phyloP scores from a whole-genome alignment of 2,113 vertebrate species.

The Erinaceus europaeus region DNA sequence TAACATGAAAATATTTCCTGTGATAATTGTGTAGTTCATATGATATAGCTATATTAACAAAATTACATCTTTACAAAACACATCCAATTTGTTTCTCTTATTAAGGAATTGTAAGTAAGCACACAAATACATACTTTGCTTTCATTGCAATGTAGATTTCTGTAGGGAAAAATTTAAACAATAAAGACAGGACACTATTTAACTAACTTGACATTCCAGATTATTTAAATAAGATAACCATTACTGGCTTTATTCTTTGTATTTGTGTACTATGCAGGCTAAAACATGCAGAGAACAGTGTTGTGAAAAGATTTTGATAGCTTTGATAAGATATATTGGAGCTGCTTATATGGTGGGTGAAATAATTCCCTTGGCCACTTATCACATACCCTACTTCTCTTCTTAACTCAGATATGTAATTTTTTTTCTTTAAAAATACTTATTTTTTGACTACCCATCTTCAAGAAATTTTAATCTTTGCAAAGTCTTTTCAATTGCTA shows the following conservation, averaged over 20 bases:
- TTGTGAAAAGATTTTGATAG: background rate
- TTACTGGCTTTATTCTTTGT: background rate
- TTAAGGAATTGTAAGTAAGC: slow-evolving; percentile 37
- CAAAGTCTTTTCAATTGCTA: background rate
- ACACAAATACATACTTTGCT: background rate
- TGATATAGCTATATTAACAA: background rate
- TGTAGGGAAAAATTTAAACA: slow-evolving; percentile 25
- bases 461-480: slow-evolving; percentile 32
- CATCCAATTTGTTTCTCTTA: slow-evolving; percentile 43
- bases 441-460: background rate
- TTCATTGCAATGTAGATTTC: background rate
- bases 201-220: background rate
- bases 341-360: background rate
- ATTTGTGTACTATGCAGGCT: background rate
- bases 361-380: background rate
- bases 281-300: background rate
- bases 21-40: background rate
- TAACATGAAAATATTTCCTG: background rate
- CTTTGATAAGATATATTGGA: background rate
- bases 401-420: background rate
- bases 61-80: slow-evolving; percentile 46
- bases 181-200: slow-evolving; percentile 22
- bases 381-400: background rate
- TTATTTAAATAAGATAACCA: background rate
- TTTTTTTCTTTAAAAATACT: background rate